Base-by-base conservation (phyloP, 2,113 vertebrate species). In the Chlamydotis undulata region DNA sequence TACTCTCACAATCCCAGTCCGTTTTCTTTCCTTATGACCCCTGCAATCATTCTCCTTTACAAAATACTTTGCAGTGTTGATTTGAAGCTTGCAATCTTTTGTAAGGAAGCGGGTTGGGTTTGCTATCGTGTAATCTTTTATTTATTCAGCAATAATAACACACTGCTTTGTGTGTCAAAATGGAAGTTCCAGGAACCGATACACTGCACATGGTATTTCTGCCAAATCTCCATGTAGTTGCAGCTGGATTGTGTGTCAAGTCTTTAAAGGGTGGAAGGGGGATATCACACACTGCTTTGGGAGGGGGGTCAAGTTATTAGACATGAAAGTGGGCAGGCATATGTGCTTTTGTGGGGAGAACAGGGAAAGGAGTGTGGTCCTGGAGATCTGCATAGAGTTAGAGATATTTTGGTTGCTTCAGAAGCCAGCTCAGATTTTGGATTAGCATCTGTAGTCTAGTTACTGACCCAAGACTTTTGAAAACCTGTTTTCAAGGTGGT, bases 221-320 rank as follows among this genome's bases (percentile, higher is more conserved):
- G 49, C 50, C 29, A 92, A 76, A 84, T 76, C 61, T 78, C 77
- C 31, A 57, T 17, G 33, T 86, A 57, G 74, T 10, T 95, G 60
- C 84, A 94, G 84, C 87, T 95, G 91, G 64, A 85, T 83, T 91
- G 56, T 65, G 69, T 87, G 85, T 84, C 64, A 52, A 14, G 6
- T 90, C 71, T 97, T 89, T 94, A 91, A 94, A 63, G 91, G 69
- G 80, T 60, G n/a, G 29, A 85, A 78, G 63, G 25, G 55, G n/a
- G 31, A 64, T 79, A 90, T 86, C 83, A 39, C 84, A 84, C 41
- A 76, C 65, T 83, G 37, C 64, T 88, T 60, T 81, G 71, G 92
- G 89, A 96, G 75, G 59, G 25, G 9, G 25, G 61, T 59, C 93
- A 97, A 77, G 43, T 23, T 24, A 85, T 55, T 91, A 80, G 81